Evolutionary conservation across 1,140 invertebrate genomes (phyloP).

Genomic region (Bombus polaris): DNA sequence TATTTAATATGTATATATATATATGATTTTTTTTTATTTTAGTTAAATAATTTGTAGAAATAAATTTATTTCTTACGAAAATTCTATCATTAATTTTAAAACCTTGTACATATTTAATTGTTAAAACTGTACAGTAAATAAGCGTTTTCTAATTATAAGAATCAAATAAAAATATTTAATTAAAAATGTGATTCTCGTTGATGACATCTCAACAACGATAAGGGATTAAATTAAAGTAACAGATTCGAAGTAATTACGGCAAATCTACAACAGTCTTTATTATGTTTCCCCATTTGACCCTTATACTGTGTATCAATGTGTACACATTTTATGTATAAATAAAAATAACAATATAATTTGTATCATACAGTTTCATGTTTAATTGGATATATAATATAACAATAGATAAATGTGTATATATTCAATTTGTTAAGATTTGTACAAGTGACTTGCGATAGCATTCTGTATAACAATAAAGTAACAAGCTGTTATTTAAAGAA

Average conservation of each 20-base stretch:
- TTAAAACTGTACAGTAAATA: background rate
- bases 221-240: background rate
- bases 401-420: slow-evolving; percentile 73
- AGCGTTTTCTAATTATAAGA: background rate
- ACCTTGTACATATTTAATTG: slow-evolving; percentile 15
- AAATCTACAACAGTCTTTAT: slow-evolving; percentile 80
- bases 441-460: slow-evolving; percentile 72
- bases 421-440: slow-evolving; percentile 74
- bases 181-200: background rate
- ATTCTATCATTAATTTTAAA: slow-evolving; percentile 26
- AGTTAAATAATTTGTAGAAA: slow-evolving; percentile 42
- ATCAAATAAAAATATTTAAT: background rate
- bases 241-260: slow-evolving; percentile 22
- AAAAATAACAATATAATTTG: slow-evolving; percentile 78
- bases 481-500: slow-evolving; percentile 63
- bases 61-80: slow-evolving; percentile 53
- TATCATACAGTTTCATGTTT: slow-evolving; percentile 76
- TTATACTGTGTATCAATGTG: slow-evolving; percentile 73
- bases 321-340: slow-evolving; percentile 75
- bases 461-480: slow-evolving; percentile 67
- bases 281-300: slow-evolving; percentile 70
- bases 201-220: background rate
- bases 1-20: slow-evolving; percentile 33
- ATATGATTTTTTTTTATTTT: slow-evolving; percentile 41
- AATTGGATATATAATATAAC: slow-evolving; percentile 76